Evolutionary conservation across 1,140 invertebrate genomes (phyloP).

Genomic region (Hylaeus anthracinus): DNA sequence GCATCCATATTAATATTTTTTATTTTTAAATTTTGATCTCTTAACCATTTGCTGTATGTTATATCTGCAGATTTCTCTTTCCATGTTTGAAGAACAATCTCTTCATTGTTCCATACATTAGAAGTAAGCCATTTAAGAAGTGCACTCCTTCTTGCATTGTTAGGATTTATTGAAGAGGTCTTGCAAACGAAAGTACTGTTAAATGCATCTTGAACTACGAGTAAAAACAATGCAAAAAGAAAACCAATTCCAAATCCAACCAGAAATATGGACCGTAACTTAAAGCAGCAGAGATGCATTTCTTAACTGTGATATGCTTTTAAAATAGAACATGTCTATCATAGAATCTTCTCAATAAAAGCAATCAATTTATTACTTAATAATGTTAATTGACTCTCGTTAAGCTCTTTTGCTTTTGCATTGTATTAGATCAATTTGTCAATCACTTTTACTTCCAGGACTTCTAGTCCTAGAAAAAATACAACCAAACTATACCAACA

Average conservation of each 20-base stretch:
- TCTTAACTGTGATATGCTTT: constrained; percentile 3
- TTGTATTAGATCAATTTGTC: too few relatives aligned
- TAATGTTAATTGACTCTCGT: constrained; percentile 36
- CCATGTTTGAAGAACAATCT: constrained; percentile 39
- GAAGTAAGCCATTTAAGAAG: constrained; percentile 15
- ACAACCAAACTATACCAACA: too few relatives aligned
- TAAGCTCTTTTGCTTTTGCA: constrained; percentile 7
- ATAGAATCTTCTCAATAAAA: neutral
- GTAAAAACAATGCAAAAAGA: constrained; percentile 45
- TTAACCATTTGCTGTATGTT: constrained; percentile 68
- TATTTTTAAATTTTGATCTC: constrained; percentile 54
- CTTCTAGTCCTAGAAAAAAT: too few relatives aligned
- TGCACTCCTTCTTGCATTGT: neutral
- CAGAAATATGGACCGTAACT: constrained; percentile 35
- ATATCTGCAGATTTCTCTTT: constrained; percentile 27
- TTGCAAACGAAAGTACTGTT: constrained; percentile 12
- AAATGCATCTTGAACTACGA: constrained; percentile 33
- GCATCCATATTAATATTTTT: constrained; percentile 67
- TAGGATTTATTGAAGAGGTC: neutral
- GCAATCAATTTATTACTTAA: neutral
- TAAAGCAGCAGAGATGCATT: constrained; percentile 37
- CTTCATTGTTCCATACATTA: neutral
- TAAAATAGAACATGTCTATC: neutral
- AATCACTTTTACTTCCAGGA: too few relatives aligned
- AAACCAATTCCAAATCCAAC: constrained; percentile 67